Evolutionary conservation across 2,797 vertebrate species (phyloP), one percentile per base, ranked within the genome.

Genomic region (Steatocranus sp.): DNA sequence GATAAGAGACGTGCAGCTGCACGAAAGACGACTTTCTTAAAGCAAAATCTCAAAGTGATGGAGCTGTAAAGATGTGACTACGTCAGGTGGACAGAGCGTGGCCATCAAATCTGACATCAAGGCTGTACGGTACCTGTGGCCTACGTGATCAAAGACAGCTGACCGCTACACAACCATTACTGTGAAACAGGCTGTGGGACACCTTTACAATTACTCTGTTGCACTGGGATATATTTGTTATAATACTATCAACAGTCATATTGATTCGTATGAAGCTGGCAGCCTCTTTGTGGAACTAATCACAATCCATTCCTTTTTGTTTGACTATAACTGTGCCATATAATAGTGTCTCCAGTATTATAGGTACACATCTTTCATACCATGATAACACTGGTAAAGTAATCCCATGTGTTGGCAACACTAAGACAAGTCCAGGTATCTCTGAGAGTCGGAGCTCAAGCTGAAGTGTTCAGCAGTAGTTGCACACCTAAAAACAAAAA

Each of bases 291-390:
- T 63, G 18, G 32, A 63, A 11, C 1, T 18, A 68, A 25, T 17
- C 36, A 68, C 9, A 10, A 43, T 7, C 36, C 14, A 25, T 27
- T 23, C 5, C 5, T 25, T 27, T 43, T 23, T 43, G 20, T 15
- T 9, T 17, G 20, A 66, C n/a, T 36, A 1, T 6, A 34, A 34
- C 32, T 36, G 32, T 36, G 58, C 5, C 30, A 61, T 36, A 36
- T 20, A 23, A 38, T 2, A 66, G 11, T 2, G 34, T 41, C 1
- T 9, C n/a, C 36, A 23, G 12, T 25, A 25, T 15, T 0, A 23
- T 8, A 15, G 20, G n/a, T 4, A 15, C 36, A 66, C n/a, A 41
- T 66, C 12, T 23, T 23, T 66, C 20, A 7, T n/a, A 7, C 17
- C 61, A 3, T 15, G 36, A 66, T 10, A 3, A 15, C 34, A 41